Evolutionary conservation across 2,888 invertebrate genomes (phyloP).

Genomic region (Coronaproctus castanopsis): DNA sequence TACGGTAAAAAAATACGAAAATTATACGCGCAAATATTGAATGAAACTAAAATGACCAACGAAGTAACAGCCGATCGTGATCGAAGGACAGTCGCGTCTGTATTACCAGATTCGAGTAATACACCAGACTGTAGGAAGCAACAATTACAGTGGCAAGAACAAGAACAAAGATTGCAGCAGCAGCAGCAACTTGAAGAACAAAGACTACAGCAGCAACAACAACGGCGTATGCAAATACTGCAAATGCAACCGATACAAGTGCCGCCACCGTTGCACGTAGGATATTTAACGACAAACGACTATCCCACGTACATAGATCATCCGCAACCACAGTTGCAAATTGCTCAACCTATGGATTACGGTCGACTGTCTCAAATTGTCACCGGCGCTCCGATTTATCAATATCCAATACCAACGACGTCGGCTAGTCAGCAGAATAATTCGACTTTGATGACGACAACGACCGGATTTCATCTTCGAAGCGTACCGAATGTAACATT

Average conservation of each 20-base stretch:
- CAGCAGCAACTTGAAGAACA: background rate
- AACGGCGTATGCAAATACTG: background rate
- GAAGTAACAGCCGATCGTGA: too few species aligned
- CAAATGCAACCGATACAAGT: background rate
- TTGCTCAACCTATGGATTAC: too few species aligned
- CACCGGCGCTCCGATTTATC: background rate
- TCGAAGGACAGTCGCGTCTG: too few species aligned
- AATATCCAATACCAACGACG: background rate
- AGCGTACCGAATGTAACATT: conserved; percentile 72
- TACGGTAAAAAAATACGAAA: conserved; percentile 17
- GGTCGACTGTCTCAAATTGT: too few species aligned
- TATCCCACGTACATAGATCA: too few species aligned
- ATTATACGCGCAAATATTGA: background rate
- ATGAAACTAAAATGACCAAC: too few species aligned
- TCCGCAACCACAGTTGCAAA: background rate
- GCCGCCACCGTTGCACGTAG: too few species aligned
- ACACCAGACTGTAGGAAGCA: background rate
- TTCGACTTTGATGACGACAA: conserved; percentile 1
- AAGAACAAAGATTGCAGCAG: background rate
- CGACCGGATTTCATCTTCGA: conserved; percentile 7
- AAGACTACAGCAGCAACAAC: background rate
- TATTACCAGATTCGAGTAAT: too few species aligned
- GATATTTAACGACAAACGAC: too few species aligned
- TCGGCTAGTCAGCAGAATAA: too few species aligned
- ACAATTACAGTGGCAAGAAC: background rate